Conservation (phyloP, 2,113 vertebrate genomes). For the Xiphophorus hellerii region DNA sequence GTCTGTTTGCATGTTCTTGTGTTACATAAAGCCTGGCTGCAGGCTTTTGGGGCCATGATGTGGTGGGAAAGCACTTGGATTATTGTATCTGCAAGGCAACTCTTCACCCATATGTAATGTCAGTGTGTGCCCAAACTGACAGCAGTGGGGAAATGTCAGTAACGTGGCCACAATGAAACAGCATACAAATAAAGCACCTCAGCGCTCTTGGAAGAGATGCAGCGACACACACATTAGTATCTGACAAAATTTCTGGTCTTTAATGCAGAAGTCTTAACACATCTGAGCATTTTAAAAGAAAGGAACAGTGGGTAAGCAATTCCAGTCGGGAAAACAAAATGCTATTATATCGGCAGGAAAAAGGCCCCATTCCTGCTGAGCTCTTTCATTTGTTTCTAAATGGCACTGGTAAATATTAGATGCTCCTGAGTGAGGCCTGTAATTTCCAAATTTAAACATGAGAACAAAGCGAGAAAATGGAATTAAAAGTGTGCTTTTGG, state of each 20-base stretch:
- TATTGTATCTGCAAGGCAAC: constrained; percentile 43
- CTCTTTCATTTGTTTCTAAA: constrained; percentile 26
- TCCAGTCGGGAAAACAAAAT: constrained; percentile 9
- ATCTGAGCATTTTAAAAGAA: constrained; percentile 12
- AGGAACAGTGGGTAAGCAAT: constrained; percentile 1
- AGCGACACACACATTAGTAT: background rate
- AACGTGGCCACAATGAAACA: background rate
- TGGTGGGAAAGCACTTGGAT: constrained; percentile 43
- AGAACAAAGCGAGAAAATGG: constrained; percentile 28
- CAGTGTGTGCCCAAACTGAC: constrained; percentile 21
- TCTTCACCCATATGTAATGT: constrained; percentile 43
- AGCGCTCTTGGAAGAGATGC: constrained; percentile 5
- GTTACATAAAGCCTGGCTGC: constrained; percentile 47
- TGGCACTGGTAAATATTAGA: constrained; percentile 30
- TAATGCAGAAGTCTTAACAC: constrained; percentile 23
- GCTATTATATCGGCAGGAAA: constrained; percentile 10
- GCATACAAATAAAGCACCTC: constrained; percentile 14
- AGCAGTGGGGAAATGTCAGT: constrained; percentile 25
- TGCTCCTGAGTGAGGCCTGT: constrained; percentile 19
- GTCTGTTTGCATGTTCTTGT: constrained; percentile 36
- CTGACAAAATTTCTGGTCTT: constrained; percentile 1
- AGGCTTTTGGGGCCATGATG: constrained; percentile 34
- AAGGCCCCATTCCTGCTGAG: constrained; percentile 14
- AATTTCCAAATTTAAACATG: constrained; percentile 44
- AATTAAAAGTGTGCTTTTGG: constrained; percentile 58